Evolutionary conservation across 2,797 vertebrate genomes (phyloP), one percentile per base, ranked within the genome.

Genomic region (Acanthurus tractus): DNA sequence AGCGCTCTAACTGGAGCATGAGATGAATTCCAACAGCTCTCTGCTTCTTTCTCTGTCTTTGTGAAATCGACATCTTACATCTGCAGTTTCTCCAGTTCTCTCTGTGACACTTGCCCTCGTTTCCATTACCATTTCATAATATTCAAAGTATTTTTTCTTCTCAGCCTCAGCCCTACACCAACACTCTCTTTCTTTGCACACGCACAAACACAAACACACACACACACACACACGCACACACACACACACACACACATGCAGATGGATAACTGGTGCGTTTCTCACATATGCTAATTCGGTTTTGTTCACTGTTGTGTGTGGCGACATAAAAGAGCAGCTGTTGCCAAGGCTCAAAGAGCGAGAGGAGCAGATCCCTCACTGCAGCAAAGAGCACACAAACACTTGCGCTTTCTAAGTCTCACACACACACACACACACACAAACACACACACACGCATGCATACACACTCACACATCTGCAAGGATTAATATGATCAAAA

Each of bases 281-380:
- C 55, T 77, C 40, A 7, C 71, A 70, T 85, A 88, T 93, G 90
- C 89, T 92, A 92, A 93, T 93, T 82, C 9, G 15, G 74, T 71
- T 90, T 85, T 92, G 87, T 88, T 89, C 73, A 58, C 73, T 55
- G 74, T 78, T 86, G 67, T 86, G 76, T 84, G 80, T 70, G 65
- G 76, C 49, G 73, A 88, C 89, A 92, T 94, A 88, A 94, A 93
- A 92, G 88, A 88, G 77, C 88, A 90, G 90, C 92, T 93, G 92
- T 91, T 92, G 73, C 78, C 79, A 78, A 25, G 86, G 87, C 84
- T 87, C 78, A 85, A 70, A 87, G 76, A 82, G 74, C 38, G 18
- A 75, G 63, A 74, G 70, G 63, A 83, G 87, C 74, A 87, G 72
- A 75, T 87, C 71, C 59, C 59, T 63, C 61, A 53, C 72, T 85